Percentiles rank a stretch among this genome's conserved stretches.
phyloP scores from a whole-genome alignment of 35 echinoderm and acorn worm genomes.

The Strongylocentrotus purpuratus region DNA sequence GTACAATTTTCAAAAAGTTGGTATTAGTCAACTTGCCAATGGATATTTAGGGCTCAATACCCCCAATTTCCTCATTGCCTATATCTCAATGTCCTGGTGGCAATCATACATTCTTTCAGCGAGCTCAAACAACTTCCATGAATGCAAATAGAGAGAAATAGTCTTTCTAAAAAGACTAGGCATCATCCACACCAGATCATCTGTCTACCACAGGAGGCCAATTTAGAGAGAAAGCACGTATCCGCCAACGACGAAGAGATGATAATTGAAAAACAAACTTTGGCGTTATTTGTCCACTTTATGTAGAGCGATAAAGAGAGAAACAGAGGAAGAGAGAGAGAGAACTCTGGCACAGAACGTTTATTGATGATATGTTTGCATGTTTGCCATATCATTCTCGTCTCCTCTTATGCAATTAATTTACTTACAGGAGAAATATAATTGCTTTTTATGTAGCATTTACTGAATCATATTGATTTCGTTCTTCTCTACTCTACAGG shows the following conservation, averaged over 20 bases:
- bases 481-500: not conserved
- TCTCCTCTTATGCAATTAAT: not conserved
- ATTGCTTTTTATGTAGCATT: not conserved
- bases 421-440: not conserved
- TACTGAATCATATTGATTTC: not conserved
- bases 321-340: no score
- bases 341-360: not conserved
- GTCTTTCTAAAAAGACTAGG: constrained; percentile 6
- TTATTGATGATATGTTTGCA: not conserved
- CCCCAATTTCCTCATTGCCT: no score
- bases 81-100: not conserved
- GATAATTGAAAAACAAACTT: constrained; percentile 48
- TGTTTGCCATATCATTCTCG: not conserved
- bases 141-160: not conserved
- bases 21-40: no score
- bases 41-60: no score
- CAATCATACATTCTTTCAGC: not conserved
- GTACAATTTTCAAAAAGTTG: not conserved
- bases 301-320: not conserved
- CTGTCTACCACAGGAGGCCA: constrained; percentile 23
- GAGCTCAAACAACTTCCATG: not conserved
- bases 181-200: constrained; percentile 16
- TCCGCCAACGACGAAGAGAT: not conserved
- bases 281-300: not conserved
- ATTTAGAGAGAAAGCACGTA: constrained; percentile 39